A percentile compares a stretch with the other conserved stretches of the same genome.
phyloP scores from a whole-genome alignment of 2,888 invertebrate genomes.

The Trissolcus brochymenae region DNA sequence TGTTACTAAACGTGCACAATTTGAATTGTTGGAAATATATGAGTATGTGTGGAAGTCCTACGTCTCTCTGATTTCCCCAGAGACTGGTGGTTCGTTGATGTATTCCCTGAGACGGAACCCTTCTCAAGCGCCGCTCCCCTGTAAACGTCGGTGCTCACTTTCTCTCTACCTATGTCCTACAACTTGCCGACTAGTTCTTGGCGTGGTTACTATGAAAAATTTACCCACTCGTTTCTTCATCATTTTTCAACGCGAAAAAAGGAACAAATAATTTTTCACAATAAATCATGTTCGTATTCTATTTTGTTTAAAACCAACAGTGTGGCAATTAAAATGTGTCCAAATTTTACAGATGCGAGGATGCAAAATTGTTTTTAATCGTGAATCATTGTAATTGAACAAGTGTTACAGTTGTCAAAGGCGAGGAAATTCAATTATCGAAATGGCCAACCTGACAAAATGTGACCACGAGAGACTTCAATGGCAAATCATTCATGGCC shows the following conservation, averaged over 20 bases:
- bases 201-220: conserved; percentile 7
- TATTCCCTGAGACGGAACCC: conserved; percentile 59
- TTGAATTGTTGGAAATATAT: conserved; percentile 18
- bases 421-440: conserved; percentile 32
- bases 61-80: conserved; percentile 59
- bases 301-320: too few species aligned
- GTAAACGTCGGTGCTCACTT: conserved; percentile 49
- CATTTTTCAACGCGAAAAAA: background rate
- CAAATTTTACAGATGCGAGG: too few species aligned
- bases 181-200: conserved; percentile 49
- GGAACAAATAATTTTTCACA: background rate
- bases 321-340: too few species aligned
- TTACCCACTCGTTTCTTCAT: conserved; percentile 23
- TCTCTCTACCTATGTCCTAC: conserved; percentile 22
- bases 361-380: too few species aligned
- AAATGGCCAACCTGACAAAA: conserved; percentile 19
- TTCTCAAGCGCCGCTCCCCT: conserved; percentile 51
- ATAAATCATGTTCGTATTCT: background rate
- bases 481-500: conserved; percentile 54
- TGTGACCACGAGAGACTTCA: conserved; percentile 30
- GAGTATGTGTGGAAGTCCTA: conserved; percentile 40
- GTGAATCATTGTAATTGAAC: conserved; percentile 3
- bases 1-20: background rate
- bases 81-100: conserved; percentile 55
- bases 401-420: conserved; percentile 18